Conservation (phyloP, 2,113 vertebrate species). For the Lophura nycthemera region DNA sequence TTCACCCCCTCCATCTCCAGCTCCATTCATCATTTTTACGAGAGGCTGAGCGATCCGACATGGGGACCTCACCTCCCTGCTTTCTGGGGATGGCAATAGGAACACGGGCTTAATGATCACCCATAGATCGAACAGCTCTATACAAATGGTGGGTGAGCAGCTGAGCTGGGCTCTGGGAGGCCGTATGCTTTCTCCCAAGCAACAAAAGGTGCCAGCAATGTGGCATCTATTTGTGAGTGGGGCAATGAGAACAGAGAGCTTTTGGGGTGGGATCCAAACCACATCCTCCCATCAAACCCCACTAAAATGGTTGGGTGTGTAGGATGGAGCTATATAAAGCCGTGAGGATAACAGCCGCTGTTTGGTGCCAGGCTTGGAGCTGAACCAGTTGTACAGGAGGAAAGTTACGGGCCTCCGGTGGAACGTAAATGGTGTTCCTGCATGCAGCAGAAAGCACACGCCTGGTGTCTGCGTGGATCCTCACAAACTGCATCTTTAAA, state of each 20-base stretch:
- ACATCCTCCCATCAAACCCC: not conserved
- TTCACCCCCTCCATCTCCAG: not conserved
- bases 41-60: not conserved
- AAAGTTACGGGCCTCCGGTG: not conserved
- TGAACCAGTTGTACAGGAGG: conserved; percentile 6
- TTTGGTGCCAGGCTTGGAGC: conserved; percentile 41
- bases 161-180: not conserved
- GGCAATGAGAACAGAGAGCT: not conserved
- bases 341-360: not conserved
- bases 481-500: conserved; percentile 69
- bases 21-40: not conserved
- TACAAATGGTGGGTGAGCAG: not conserved
- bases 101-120: not conserved
- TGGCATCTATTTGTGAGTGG: not conserved
- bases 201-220: not conserved
- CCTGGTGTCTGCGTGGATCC: conserved; percentile 58
- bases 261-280: conserved; percentile 5
- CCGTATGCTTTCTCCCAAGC: not conserved
- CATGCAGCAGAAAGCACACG: not conserved
- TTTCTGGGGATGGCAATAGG: not conserved
- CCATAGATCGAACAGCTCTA: not conserved
- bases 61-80: not conserved
- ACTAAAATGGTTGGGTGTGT: not conserved
- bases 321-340: not conserved
- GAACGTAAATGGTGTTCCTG: conserved; percentile 20